Percentiles rank a stretch among this genome's conserved stretches.
Conservation (phyloP, 2,797 vertebrate genomes). For the Mareca strepera region DNA sequence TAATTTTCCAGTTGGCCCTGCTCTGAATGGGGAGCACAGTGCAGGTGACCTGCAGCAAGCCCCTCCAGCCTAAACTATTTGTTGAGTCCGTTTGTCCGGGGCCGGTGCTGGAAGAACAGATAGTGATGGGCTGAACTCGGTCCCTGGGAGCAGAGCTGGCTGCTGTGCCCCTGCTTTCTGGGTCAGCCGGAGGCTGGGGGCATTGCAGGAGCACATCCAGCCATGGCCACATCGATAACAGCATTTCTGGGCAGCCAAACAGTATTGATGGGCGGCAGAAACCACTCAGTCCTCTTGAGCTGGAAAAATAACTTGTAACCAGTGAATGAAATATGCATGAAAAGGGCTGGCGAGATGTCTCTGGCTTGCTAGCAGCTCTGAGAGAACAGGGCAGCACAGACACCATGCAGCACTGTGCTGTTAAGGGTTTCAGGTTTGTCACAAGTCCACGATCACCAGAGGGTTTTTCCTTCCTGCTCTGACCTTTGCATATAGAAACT, state of each 20-base stretch:
- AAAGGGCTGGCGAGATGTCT: background rate
- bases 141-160: background rate
- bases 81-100: no score
- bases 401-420: background rate
- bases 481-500: background rate
- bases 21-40: background rate
- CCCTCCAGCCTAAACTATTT: background rate
- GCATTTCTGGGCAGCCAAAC: background rate
- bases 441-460: accelerated
- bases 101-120: background rate
- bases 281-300: background rate
- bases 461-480: background rate
- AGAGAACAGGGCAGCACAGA: background rate
- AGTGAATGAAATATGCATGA: background rate
- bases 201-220: accelerated
- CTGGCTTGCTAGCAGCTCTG: background rate
- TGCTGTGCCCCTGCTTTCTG: background rate
- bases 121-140: accelerated
- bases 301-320: background rate
- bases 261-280: background rate
- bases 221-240: background rate
- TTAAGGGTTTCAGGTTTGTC: background rate
- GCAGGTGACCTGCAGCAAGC: background rate
- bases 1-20: background rate
- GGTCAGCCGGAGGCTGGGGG: background rate